These are phyloP conservation scores for Neofelis nebulosa DNA, from an alignment of 2,113 vertebrate genomes.

Conservation along the genomic window DNA sequence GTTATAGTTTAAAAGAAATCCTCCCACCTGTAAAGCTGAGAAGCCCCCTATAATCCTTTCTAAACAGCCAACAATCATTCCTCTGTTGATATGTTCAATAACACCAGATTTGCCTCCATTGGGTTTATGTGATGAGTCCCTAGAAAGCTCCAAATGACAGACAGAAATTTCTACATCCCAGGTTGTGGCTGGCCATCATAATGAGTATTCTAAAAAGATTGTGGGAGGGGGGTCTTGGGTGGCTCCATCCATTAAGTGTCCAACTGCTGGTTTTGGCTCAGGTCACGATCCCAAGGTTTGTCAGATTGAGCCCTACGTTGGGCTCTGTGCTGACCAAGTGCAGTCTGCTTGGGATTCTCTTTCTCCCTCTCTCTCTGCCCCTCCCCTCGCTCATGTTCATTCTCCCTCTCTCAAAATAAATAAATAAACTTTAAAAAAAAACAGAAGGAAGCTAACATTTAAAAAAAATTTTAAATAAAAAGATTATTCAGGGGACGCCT, in stretches of 20 bases:
- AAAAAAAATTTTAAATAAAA: too few relatives aligned
- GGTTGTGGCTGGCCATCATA: not conserved
- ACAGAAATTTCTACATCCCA: not conserved
- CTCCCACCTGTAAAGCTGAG: not conserved
- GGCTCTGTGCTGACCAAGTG: not conserved
- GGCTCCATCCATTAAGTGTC: not conserved
- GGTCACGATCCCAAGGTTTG: not conserved
- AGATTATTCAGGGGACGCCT: too few relatives aligned
- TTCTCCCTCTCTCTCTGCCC: not conserved
- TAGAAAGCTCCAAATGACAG: not conserved
- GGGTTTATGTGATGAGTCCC: not conserved
- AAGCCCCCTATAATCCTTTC: not conserved
- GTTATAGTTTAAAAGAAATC: slow-evolving; percentile 38
- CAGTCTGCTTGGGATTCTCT: not conserved
- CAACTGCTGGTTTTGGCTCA: not conserved
- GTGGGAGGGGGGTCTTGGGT: not conserved
- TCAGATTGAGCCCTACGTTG: not conserved
- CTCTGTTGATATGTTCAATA: not conserved
- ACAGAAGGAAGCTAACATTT: too few relatives aligned
- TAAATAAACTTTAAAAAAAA: not conserved
- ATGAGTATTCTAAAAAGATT: slow-evolving; percentile 7
- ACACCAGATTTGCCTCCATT: not conserved
- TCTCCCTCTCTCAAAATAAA: not conserved
- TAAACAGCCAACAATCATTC: not conserved
- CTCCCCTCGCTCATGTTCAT: not conserved